Conservation (phyloP, 1,140 invertebrate genomes). For the Microplitis mediator region DNA sequence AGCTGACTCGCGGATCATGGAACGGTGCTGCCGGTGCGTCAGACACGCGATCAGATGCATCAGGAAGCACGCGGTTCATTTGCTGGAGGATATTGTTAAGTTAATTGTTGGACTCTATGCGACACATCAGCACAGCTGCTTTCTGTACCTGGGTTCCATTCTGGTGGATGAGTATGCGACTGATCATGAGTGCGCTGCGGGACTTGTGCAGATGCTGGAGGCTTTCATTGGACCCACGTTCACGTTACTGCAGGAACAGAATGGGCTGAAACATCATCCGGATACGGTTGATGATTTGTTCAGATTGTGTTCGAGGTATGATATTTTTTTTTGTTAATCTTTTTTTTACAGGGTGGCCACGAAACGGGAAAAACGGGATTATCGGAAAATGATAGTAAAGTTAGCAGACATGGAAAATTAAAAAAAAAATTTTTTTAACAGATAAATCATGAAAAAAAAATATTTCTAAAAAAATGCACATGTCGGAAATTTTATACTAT, state of each 20-base stretch:
- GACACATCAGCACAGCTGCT: conserved; percentile 87
- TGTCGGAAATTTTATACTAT: too few relatives aligned
- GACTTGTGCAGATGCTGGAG: conserved; percentile 85
- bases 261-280: conserved; percentile 87
- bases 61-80: conserved; percentile 75
- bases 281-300: conserved; percentile 98
- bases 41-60: conserved; percentile 88
- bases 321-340: background rate
- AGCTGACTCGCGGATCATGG: conserved; percentile 85
- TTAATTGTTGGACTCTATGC: conserved; percentile 89
- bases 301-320: conserved; percentile 77
- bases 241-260: conserved; percentile 73
- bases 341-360: too few relatives aligned
- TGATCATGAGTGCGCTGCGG: conserved; percentile 72
- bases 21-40: conserved; percentile 87
- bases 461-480: too few relatives aligned
- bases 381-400: too few relatives aligned
- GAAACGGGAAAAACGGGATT: too few relatives aligned
- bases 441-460: too few relatives aligned
- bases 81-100: conserved; percentile 82
- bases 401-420: background rate
- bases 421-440: background rate
- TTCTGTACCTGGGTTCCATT: conserved; percentile 93
- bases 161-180: conserved; percentile 92
- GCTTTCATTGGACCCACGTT: conserved; percentile 88